Evolutionary conservation across 1,140 invertebrate genomes (phyloP).

Genomic region (Planococcus citri): DNA sequence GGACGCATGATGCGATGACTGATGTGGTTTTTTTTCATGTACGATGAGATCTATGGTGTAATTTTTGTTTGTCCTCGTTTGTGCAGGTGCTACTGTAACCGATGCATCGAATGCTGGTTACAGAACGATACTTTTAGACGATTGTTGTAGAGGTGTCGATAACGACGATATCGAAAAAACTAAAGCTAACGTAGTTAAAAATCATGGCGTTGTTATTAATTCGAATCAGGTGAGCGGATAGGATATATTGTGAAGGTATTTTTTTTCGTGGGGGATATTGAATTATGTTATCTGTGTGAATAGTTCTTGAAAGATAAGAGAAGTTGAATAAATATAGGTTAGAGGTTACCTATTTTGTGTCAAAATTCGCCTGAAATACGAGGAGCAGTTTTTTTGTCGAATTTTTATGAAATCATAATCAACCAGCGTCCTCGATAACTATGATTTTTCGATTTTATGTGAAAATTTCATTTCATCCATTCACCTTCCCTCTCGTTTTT

Average conservation of each 20-base stretch:
- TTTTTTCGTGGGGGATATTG: not conserved
- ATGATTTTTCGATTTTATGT: too few relatives aligned
- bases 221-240: constrained; percentile 43
- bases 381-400: too few relatives aligned
- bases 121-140: constrained; percentile 77
- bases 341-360: too few relatives aligned
- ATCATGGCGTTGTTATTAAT: constrained; percentile 64
- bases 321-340: too few relatives aligned
- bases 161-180: constrained; percentile 69
- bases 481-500: too few relatives aligned
- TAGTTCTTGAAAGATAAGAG: too few relatives aligned
- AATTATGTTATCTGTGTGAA: not conserved
- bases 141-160: constrained; percentile 79
- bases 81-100: constrained; percentile 68
- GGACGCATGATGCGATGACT: constrained; percentile 25
- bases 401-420: too few relatives aligned
- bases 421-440: too few relatives aligned
- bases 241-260: too few relatives aligned
- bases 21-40: not conserved
- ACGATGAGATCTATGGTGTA: not conserved
- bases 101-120: constrained; percentile 80
- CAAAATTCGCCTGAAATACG: too few relatives aligned
- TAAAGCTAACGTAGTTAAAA: constrained; percentile 55
- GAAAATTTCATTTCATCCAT: too few relatives aligned
- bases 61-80: too few relatives aligned